Evolutionary conservation across 2,113 vertebrate genomes (phyloP), one percentile per base, ranked within the genome.

Genomic region (Xyrauchen texanus): DNA sequence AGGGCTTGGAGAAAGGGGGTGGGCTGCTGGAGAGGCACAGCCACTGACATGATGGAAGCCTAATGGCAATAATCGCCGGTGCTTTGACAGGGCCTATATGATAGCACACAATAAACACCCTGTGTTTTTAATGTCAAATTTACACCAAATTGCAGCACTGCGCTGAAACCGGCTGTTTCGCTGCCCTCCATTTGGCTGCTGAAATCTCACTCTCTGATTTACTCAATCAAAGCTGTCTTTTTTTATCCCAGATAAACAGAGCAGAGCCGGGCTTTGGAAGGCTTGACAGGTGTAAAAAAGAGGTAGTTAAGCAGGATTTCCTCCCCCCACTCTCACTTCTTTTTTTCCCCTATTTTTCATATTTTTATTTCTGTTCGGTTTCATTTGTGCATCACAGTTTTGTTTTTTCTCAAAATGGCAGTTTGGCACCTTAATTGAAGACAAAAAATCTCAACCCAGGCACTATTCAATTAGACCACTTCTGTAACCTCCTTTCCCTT

Each of bases 51-150:
- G 96, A 98, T 98, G 96, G 96, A 94, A 94, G 95, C 93, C 95
- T 98, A 98, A 99, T 99, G 96, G 96, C 94, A 95, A 95, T 98
- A 99, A 99, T 99, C 98, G 96, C 94, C 87, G 91, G 91, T 94
- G 94, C 93, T 97, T 96, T 99, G 97, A 99, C 97, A 99, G 97
- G 95, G 88, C 94, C 95, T 95, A 94, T 97, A 98, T 97, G 96
- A 96, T 95, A 84, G 95, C 94, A 93, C 95, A 93, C 93, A 94
- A 93, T 94, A 95, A 95, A 95, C 95, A 95, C 93, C 83, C 85
- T 76, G 91, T 92, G 92, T 94, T 93, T 96, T 96, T 95, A 70
- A 94, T 95, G 93, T 91, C 92, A 97, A 95, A 99, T 98, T 96
- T 98, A 96, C 96, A 97, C 96, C 97, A 99, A 99, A 99, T 99